Evolutionary conservation across 2,888 invertebrate genomes (phyloP), one percentile per base, ranked within the genome.

Genomic region (Deroplatys truncata): DNA sequence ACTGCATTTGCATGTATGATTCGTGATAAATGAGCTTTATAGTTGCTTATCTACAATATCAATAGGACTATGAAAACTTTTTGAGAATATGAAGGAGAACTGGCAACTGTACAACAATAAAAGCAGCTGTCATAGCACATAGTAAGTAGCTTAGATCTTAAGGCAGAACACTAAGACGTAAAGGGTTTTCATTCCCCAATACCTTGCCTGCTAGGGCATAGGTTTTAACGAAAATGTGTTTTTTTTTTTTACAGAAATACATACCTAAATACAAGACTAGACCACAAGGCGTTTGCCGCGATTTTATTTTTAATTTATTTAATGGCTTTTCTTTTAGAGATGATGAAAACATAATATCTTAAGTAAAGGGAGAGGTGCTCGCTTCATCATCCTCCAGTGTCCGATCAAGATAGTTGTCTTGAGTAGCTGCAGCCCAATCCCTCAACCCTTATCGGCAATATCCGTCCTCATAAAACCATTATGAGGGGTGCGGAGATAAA

Each of bases 391-490:
- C 56, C 20, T 20, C 2, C 25, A 72, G 56, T 4, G 56, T 72
- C 56, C 56, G 56, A 72, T 72, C 56, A 72, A 72, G 56, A 20
- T 72, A 72, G 56, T 72, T 25, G 25, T 72, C 56, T 72, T 72
- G 56, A 72, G 56, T 72, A 83, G 87, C 87, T 83, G 5, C 87
- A 35, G 87, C 82, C 82, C 87, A 87, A 43, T 87, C 83, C 87
- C 82, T 87, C 82, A 35, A 35, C 25, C 43, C 89, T 89, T 89
- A 89, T 88, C 89, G 89, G 28, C 88, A 89, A 89, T 89, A 89
- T 88, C 89, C 89, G 88, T 89, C 89, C 87, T 89, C 89, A 89
- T 89, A 89, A 89, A 89, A 89, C 87, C 89, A 89, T 89, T 89
- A 89, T 89, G 89, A 88, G 89, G 72, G 85, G 88, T 82, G 89